Conservation (phyloP, 2,113 vertebrate genomes). For the Hyla sarda region DNA sequence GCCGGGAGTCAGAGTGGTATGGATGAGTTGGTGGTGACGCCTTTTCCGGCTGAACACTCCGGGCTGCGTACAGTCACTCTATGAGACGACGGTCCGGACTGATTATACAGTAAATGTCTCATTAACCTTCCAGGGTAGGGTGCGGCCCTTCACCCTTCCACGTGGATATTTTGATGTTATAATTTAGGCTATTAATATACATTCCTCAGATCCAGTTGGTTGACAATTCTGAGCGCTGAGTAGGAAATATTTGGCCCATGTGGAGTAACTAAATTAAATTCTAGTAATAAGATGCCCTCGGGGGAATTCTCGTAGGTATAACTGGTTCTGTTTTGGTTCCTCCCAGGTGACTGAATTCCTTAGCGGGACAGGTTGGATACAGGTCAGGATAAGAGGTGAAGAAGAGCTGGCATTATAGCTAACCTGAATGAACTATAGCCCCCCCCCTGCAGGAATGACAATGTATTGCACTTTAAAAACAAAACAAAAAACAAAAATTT, state of each 20-base stretch:
- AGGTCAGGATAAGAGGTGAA: neutral
- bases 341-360: neutral
- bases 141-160: neutral
- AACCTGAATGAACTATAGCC: neutral
- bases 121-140: constrained; percentile 22
- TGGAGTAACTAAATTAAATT: neutral
- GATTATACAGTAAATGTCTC: neutral
- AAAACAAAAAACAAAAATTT: no score
- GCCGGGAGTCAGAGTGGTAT: neutral
- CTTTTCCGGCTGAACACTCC: constrained; percentile 3
- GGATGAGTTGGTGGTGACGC: neutral
- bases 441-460: neutral
- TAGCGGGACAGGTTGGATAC: neutral
- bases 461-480: neutral
- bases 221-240: neutral
- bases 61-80: neutral
- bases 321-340: neutral
- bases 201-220: constrained; percentile 7
- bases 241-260: neutral
- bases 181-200: neutral
- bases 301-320: neutral
- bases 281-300: neutral
- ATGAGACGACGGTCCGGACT: neutral
- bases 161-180: neutral
- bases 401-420: neutral